Evolutionary conservation across 2,888 invertebrate genomes (phyloP), one percentile per base, ranked within the genome.

Genomic region (Aphodius sticticus): DNA sequence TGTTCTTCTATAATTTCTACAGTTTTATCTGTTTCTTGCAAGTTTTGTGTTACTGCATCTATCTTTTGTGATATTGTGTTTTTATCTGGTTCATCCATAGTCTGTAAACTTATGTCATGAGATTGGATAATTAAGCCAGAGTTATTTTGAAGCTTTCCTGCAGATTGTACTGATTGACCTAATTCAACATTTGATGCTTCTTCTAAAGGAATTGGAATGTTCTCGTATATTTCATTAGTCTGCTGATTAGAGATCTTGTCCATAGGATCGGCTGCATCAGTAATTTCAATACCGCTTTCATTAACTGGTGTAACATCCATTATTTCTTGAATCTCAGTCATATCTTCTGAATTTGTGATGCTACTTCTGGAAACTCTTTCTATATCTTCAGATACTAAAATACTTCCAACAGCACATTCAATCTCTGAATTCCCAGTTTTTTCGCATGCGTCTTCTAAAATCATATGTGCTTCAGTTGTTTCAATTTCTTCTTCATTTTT

Each of bases 211-310:
- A 53, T 12, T 53, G 53, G 53, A 53, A 53, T 53, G 53, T 53
- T 53, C 53, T 53, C 53, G 7, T 9, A 9, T 53, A 53, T 53
- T 53, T 53, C 53, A n/a, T 76, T 76, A 14, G 74, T 12, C 15
- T 53, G 37, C 77, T 77, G 75, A 76, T 75, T 81, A 35, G 6
- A 71, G 53, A 72, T 14, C 14, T 78, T 76, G 12, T 36, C 16
- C 71, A 75, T 69, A 14, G 71, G 69, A 36, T 53, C 53, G 7
- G 53, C 26, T 26, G 26, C 16, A 16, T 16, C 15, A 70, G 70
- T 70, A 70, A 70, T n/a, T 70, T 70, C 16, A n/a, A 69, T 14
- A 69, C 14, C 69, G 1, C 1, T 16, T 9, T 74, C 26, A 9
- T 37, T 38, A 12, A 35, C 12, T 36, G 26, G 35, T n/a, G 14